A percentile compares a stretch with the other conserved stretches of the same genome.
Conservation (phyloP, 2,797 vertebrate genomes). For the Coreius guichenoti region DNA sequence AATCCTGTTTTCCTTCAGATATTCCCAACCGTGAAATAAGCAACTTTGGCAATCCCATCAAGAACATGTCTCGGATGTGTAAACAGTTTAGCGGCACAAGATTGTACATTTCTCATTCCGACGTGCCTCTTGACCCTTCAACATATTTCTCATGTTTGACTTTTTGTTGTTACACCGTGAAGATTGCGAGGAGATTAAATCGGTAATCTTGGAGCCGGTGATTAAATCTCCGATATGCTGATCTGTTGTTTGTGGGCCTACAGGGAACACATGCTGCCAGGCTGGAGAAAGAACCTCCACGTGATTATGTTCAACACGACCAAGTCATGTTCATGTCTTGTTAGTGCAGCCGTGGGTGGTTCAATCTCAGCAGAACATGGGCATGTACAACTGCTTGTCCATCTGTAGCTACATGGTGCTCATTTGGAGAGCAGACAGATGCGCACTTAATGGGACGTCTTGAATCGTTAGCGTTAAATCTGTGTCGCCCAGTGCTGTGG, state of each 20-base stretch:
- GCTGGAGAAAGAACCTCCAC: constrained; percentile 68
- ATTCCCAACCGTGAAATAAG: constrained; percentile 70
- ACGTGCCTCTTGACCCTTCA: constrained; percentile 41
- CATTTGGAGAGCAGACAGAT: constrained; percentile 76
- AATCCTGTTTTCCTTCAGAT: constrained; percentile 12
- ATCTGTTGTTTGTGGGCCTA: constrained; percentile 63
- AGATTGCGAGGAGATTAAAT: constrained; percentile 73
- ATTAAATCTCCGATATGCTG: constrained; percentile 68
- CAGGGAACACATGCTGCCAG: constrained; percentile 42
- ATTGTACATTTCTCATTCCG: constrained; percentile 66
- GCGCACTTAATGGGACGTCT: constrained; percentile 71
- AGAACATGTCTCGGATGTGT: constrained; percentile 60
- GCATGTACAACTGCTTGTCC: constrained; percentile 68
- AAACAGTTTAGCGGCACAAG: constrained; percentile 59
- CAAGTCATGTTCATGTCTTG: constrained; percentile 68
- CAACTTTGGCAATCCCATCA: constrained; percentile 70
- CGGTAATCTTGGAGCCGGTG: constrained; percentile 71
- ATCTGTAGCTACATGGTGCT: constrained; percentile 73
- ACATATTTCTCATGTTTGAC: constrained; percentile 71
- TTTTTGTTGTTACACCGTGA: constrained; percentile 67
- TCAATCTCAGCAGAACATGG: constrained; percentile 75
- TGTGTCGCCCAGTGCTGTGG: constrained; percentile 30
- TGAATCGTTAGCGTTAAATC: constrained; percentile 63
- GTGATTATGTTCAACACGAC: constrained; percentile 70
- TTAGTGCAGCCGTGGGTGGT: constrained; percentile 64